Evolutionary conservation across 2,113 vertebrate species (phyloP), one percentile per base, ranked within the genome.

Genomic region (Coptodon bakossiorum): DNA sequence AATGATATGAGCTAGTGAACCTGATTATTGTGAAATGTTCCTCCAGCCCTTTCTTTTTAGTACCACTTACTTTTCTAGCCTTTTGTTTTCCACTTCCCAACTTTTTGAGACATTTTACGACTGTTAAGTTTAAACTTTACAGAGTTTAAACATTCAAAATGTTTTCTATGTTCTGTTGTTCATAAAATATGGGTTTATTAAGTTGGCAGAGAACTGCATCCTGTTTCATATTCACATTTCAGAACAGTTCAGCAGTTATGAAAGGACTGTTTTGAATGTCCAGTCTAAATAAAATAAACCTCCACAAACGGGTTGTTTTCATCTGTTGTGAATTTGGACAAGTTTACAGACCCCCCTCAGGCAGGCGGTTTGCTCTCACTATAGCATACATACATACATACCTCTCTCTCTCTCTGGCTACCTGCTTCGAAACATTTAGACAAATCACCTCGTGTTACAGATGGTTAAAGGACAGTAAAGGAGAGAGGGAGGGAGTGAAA

Each of bases 281-380:
- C 53, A 56, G 22, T 56, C 22, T 56, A 24, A 56, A 24, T 56
- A 56, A 24, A 56, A 56, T 56, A 56, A 56, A 56, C 53, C 2
- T 56, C 53, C 53, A 56, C 22, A 56, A 56, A 56, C 24, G 11
- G 11, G 53, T 56, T 56, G 53, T 13, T 56, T 56, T 56, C 53
- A 24, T 56, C 3, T 56, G 53, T 56, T 56, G 6, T 0, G 53
- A 24, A 0, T 56, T 56, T 56, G n/a, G n/a, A n/a, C n/a, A n/a
- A n/a, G n/a, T n/a, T n/a, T n/a, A n/a, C n/a, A n/a, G n/a, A n/a
- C n/a, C n/a, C n/a, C n/a, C n/a, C n/a, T n/a, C n/a, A n/a, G n/a
- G n/a, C n/a, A n/a, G n/a, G n/a, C n/a, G n/a, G n/a, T n/a, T n/a
- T n/a, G n/a, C n/a, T n/a, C n/a, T n/a, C n/a, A n/a, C n/a, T n/a